Conservation (phyloP, 2,888 invertebrate species). For the Lepeophtheirus nordmannii region DNA sequence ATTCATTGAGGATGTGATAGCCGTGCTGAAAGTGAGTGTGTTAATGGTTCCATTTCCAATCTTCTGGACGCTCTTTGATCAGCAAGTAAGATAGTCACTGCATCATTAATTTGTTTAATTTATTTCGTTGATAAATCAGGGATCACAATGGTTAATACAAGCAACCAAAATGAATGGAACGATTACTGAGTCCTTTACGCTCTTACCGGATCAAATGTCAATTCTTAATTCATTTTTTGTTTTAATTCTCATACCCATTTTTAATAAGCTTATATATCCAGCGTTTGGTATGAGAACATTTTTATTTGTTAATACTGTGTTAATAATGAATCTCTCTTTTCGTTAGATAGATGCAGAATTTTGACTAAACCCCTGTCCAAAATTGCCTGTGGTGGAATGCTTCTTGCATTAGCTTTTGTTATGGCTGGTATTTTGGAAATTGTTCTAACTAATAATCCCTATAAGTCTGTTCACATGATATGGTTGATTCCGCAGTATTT, state of each 20-base stretch:
- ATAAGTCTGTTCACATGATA: constrained; percentile 60
- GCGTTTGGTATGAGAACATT: neutral
- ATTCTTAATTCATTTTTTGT: neutral
- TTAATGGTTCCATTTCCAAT: neutral
- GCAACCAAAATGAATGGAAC: neutral
- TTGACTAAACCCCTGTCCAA: constrained; percentile 37
- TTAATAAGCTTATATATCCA: neutral
- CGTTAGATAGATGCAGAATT: constrained; percentile 25
- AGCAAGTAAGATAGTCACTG: neutral
- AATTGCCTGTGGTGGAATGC: constrained; percentile 39
- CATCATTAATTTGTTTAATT: neutral
- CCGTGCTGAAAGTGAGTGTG: neutral
- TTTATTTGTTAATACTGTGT: no score
- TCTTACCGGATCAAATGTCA: neutral
- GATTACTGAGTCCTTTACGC: neutral
- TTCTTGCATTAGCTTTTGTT: constrained; percentile 39
- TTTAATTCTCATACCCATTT: neutral
- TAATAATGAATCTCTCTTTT: neutral
- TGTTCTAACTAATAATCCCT: constrained; percentile 33
- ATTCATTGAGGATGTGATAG: neutral
- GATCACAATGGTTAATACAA: constrained; percentile 6
- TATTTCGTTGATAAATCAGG: neutral
- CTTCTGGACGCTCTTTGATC: constrained; percentile 1
- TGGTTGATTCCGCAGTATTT: constrained; percentile 84
- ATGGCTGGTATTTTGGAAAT: constrained; percentile 39